Percentiles rank a stretch among this genome's conserved stretches.
These are phyloP conservation scores for Anagyrus pseudococci DNA, from an alignment of 2,888 invertebrate genomes.

Conservation along the genomic window DNA sequence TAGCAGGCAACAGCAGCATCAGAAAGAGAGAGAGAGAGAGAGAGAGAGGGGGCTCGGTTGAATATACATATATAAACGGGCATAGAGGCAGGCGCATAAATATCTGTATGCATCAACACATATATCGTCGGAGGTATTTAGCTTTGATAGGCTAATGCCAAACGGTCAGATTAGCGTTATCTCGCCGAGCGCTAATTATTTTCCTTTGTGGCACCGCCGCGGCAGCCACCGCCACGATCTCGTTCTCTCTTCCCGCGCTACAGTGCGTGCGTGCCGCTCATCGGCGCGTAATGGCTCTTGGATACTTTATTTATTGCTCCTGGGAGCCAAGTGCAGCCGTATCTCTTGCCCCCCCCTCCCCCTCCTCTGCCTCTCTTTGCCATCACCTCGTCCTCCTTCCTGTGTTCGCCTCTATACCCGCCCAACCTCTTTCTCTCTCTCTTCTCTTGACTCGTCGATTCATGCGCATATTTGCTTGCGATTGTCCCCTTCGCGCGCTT, in stretches of 20 bases:
- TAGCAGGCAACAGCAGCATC: too few relatives aligned
- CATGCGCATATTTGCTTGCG: too few relatives aligned
- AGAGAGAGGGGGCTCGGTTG: too few relatives aligned
- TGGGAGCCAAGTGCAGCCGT: constrained; percentile 8
- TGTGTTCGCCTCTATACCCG: not conserved
- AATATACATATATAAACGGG: too few relatives aligned
- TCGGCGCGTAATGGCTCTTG: constrained; percentile 41
- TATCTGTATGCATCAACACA: not conserved
- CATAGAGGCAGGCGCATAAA: too few relatives aligned
- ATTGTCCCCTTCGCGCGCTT: too few relatives aligned
- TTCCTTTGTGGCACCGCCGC: constrained; percentile 51
- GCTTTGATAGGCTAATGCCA: constrained; percentile 59
- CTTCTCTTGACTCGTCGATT: too few relatives aligned
- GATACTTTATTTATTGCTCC: constrained; percentile 46
- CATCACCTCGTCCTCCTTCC: not conserved
- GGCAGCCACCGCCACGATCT: constrained; percentile 26
- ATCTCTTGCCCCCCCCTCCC: constrained; percentile 10
- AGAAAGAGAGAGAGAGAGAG: too few relatives aligned
- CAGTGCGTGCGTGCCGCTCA: too few relatives aligned
- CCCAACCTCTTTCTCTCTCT: too few relatives aligned
- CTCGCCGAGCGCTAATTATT: constrained; percentile 55
- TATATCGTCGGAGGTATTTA: constrained; percentile 42
- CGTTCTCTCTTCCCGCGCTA: too few relatives aligned
- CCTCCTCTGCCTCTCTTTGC: not conserved
- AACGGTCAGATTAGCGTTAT: constrained; percentile 56